Conservation (phyloP, 1,140 invertebrate genomes). For the Scaptodrosophila lebanonensis region DNA sequence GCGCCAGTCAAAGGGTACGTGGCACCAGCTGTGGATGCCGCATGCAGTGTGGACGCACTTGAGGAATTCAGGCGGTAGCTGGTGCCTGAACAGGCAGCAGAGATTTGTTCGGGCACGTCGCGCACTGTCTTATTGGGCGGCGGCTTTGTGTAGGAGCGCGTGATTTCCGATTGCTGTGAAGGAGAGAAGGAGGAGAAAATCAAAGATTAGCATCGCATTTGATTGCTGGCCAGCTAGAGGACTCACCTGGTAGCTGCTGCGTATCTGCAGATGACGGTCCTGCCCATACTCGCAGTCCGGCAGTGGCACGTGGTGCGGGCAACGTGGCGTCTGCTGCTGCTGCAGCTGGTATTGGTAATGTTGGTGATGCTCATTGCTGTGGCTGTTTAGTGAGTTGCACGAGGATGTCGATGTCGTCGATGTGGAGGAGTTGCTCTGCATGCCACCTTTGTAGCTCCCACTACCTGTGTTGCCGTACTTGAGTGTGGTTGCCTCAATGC, state of each 20-base stretch:
- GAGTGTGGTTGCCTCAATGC: slow-evolving; percentile 66
- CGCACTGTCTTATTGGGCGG: slow-evolving; percentile 75
- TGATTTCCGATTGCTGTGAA: slow-evolving; percentile 71
- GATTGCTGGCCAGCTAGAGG: background rate
- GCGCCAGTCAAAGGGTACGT: slow-evolving; percentile 8
- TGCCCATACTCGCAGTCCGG: slow-evolving; percentile 81
- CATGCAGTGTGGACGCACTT: slow-evolving; percentile 34
- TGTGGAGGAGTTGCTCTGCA: slow-evolving; percentile 32
- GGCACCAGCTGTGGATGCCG: slow-evolving; percentile 15
- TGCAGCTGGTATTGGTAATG: slow-evolving; percentile 74
- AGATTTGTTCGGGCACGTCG: slow-evolving; percentile 72
- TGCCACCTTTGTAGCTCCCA: slow-evolving; percentile 39
- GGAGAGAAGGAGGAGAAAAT: too few relatives aligned
- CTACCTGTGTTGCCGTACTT: slow-evolving; percentile 69
- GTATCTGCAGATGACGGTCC: slow-evolving; percentile 80
- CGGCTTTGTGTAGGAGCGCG: slow-evolving; percentile 75
- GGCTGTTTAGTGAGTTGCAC: slow-evolving; percentile 57
- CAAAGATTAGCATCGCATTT: background rate
- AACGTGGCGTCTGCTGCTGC: slow-evolving; percentile 78
- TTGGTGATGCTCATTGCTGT: slow-evolving; percentile 72
- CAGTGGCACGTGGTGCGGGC: slow-evolving; percentile 80
- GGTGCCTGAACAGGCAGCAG: slow-evolving; percentile 30
- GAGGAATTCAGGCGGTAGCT: slow-evolving; percentile 52
- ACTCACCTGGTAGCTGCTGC: slow-evolving; percentile 80
- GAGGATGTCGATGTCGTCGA: slow-evolving; percentile 38